Conservation (phyloP, 1,140 invertebrate species). For the Drosophila lowei region DNA sequence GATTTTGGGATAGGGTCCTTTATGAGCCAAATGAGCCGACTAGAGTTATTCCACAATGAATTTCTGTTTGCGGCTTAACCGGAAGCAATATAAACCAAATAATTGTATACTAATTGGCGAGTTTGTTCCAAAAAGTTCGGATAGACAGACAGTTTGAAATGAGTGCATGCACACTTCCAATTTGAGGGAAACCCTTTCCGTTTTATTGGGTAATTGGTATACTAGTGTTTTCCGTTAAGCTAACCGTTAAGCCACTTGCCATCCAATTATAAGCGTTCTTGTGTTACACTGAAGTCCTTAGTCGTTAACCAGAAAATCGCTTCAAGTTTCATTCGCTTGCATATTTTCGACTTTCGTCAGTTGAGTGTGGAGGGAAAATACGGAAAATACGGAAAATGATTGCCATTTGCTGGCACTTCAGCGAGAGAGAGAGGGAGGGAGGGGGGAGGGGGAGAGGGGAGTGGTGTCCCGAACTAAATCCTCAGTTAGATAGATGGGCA, state of each 20-base stretch:
- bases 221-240: no score
- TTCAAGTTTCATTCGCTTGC: constrained; percentile 2
- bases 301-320: constrained; percentile 23
- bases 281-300: not conserved
- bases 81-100: no score
- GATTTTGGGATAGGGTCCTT: no score
- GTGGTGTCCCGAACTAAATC: constrained; percentile 18
- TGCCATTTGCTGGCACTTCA: constrained; percentile 32
- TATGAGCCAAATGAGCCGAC: no score
- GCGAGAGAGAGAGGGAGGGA: not conserved
- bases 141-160: no score
- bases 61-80: no score
- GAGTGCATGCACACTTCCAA: no score
- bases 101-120: no score
- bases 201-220: no score
- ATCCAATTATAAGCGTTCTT: constrained; percentile 27
- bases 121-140: no score
- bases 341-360: not conserved
- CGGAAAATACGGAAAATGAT: constrained; percentile 26
- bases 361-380: not conserved
- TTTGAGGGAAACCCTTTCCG: no score
- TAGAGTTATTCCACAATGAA: no score
- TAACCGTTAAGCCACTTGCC: constrained; percentile 13
- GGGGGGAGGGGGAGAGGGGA: not conserved
- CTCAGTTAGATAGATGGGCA: constrained; percentile 23